Conservation (phyloP, 2,888 invertebrate species). For the Tenthredo notha region DNA sequence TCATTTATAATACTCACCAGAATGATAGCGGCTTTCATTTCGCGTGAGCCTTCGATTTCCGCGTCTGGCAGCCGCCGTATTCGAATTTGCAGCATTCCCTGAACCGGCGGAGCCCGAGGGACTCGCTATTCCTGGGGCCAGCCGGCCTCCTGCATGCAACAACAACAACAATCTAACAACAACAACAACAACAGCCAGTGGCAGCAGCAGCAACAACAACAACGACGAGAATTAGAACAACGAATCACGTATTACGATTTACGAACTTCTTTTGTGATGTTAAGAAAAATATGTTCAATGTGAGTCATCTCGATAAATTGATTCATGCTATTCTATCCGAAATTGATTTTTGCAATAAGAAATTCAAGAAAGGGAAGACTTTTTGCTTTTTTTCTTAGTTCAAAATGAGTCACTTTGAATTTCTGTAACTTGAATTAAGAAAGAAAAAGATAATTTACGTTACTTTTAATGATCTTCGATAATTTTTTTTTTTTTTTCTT, state of each 20-base stretch:
- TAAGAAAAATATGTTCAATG: not conserved
- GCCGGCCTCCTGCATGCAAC: slow-evolving; percentile 79
- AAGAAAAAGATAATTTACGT: too few relatives aligned
- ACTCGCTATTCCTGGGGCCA: slow-evolving; percentile 75
- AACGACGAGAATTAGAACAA: slow-evolving; percentile 40
- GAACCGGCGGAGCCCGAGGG: slow-evolving; percentile 80
- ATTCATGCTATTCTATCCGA: not conserved
- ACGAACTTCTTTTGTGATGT: not conserved
- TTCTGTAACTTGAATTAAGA: too few relatives aligned
- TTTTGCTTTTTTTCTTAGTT: not conserved
- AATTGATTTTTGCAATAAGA: not conserved
- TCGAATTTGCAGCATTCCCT: slow-evolving; percentile 71
- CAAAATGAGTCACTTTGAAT: not conserved
- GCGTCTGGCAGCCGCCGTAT: slow-evolving; percentile 83
- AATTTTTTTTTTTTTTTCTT: not conserved
- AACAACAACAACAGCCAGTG: slow-evolving; percentile 63
- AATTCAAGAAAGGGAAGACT: not conserved
- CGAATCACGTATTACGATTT: not conserved
- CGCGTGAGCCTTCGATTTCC: slow-evolving; percentile 94
- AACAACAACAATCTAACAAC: slow-evolving; percentile 74
- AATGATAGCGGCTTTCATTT: slow-evolving; percentile 97
- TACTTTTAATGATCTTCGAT: too few relatives aligned
- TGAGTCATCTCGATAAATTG: not conserved
- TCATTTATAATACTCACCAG: slow-evolving; percentile 85
- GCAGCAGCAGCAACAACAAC: slow-evolving; percentile 55